Evolutionary conservation across 2,888 invertebrate genomes (phyloP), one percentile per base, ranked within the genome.

Genomic region (Dicranocentrus wangi): DNA sequence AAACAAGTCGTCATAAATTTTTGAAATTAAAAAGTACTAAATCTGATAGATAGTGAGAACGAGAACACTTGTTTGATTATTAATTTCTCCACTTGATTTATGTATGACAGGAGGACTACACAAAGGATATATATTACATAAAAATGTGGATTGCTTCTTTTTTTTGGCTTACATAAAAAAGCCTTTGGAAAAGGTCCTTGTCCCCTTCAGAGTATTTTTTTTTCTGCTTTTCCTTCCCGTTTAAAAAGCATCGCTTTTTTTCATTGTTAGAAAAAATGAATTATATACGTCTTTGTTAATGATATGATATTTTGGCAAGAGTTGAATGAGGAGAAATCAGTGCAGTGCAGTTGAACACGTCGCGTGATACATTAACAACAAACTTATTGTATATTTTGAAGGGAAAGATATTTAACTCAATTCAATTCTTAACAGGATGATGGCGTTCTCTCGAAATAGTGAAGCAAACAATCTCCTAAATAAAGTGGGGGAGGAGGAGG

Each of bases 91-190:
- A 19, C 7, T 27, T 68, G 19, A 80, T 80, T 80, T 80, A 80
- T 73, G 80, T 68, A 73, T 73, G 73, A 80, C 79, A 79, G 73
- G 42, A 58, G 69, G 61, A 66, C 66, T 55, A 66, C 63, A 10
- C 19, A 39, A 47, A 47, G 47, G 10, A 47, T 15, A 47, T 5
- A 5, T n/a, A 47, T 47, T 55, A 55, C 55, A 21, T 55, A 61
- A 28, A 27, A 61, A 28, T 27, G 15, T 60, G 25, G 21, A n/a
- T 47, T 47, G 47, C 47, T 47, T 15, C 13, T n/a, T n/a, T n/a
- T n/a, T n/a, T n/a, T n/a, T n/a, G n/a, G n/a, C n/a, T n/a, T n/a
- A n/a, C n/a, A n/a, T n/a, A n/a, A 32, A 32, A 32, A 10, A 32
- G 32, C 32, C n/a, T n/a, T 1, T 21, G 69, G 23, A 68, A 23